phyloP scores from a whole-genome alignment of 2,888 invertebrate species.

The Dicyrtoma fusca region DNA sequence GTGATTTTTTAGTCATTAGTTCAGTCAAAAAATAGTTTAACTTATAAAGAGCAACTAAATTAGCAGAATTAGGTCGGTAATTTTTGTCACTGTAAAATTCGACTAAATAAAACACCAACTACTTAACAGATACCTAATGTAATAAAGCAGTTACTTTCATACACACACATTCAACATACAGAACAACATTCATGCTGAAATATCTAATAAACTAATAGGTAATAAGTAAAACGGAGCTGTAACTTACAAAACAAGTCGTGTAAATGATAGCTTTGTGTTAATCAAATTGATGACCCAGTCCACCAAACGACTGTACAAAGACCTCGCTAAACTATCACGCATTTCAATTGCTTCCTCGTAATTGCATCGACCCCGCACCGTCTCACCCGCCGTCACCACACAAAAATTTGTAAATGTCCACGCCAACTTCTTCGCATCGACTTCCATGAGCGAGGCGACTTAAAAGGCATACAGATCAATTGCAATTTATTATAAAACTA shows the following conservation, averaged over 20 bases:
- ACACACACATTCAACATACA: no score
- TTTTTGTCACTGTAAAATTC: no score
- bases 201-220: no score
- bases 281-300: conserved; percentile 87
- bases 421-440: conserved; percentile 79
- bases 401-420: conserved; percentile 89
- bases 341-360: conserved; percentile 81
- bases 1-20: no score
- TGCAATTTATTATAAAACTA: no score
- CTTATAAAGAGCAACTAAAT: background rate
- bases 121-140: no score
- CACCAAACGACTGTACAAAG: conserved; percentile 79
- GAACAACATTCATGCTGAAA: no score
- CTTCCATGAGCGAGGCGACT: conserved; percentile 74
- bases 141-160: no score
- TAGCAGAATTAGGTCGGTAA: no score
- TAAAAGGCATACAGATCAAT: conserved; percentile 32
- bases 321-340: conserved; percentile 81
- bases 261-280: conserved; percentile 80
- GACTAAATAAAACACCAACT: no score
- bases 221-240: no score
- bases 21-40: conserved; percentile 2
- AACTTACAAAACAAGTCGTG: conserved; percentile 87
- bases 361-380: conserved; percentile 70
- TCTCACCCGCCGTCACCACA: conserved; percentile 73